These are phyloP conservation scores for Heliconius himera DNA, from an alignment of 1,140 invertebrate species.

Conservation along the genomic window DNA sequence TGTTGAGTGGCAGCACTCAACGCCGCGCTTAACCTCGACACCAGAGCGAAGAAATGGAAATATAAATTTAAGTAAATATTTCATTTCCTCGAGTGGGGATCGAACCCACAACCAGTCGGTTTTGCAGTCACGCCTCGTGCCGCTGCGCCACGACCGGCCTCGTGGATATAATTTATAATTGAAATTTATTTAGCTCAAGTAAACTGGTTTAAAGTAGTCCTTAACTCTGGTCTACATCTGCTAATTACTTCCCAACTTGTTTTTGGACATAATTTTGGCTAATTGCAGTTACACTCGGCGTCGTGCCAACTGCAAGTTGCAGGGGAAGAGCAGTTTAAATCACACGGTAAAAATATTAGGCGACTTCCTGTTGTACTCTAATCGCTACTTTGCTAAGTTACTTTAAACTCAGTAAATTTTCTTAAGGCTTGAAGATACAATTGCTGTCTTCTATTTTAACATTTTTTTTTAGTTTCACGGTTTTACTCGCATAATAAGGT, in stretches of 20 bases:
- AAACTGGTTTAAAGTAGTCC: constrained; percentile 54
- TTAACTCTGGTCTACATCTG: constrained; percentile 68
- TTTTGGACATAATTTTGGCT: constrained; percentile 77
- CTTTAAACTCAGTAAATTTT: not conserved
- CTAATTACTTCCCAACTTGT: constrained; percentile 77
- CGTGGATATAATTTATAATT: not conserved
- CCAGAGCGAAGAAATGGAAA: no score
- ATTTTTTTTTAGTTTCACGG: not conserved
- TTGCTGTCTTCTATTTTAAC: not conserved
- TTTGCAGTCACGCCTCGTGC: no score
- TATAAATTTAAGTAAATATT: no score
- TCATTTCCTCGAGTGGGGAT: no score
- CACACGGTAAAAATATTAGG: constrained; percentile 43
- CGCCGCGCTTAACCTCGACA: no score
- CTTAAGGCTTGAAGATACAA: not conserved
- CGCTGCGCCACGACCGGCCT: no score
- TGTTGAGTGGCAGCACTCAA: no score
- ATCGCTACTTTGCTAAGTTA: not conserved
- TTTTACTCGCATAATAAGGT: no score
- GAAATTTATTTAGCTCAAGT: constrained; percentile 37
- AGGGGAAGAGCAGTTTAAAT: constrained; percentile 61
- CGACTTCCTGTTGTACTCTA: constrained; percentile 18
- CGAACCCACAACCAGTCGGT: no score
- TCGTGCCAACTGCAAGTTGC: constrained; percentile 61
- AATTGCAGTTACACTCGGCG: constrained; percentile 71